These are phyloP conservation scores for Macropus fuliginosus DNA, from an alignment of 2,797 vertebrate genomes.

Conservation along the genomic window DNA sequence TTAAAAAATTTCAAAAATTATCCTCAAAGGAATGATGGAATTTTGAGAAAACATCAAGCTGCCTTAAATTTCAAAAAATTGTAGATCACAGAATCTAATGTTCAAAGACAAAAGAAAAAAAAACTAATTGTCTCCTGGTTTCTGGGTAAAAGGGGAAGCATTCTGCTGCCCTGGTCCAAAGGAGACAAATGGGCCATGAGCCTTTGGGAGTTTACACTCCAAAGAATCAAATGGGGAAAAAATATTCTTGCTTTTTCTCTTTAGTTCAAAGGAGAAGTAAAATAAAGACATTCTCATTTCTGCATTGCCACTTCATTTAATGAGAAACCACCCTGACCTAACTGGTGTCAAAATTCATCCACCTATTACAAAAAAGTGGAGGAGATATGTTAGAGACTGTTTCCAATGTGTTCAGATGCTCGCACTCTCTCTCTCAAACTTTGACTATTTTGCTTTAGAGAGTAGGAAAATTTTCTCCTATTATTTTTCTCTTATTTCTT, in stretches of 20 bases:
- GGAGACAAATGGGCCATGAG: background rate
- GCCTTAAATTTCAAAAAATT: background rate
- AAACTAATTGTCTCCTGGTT: background rate
- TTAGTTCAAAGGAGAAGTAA: background rate
- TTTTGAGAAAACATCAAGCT: too few species aligned
- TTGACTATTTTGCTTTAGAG: background rate
- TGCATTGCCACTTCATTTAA: background rate
- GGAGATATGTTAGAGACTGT: background rate
- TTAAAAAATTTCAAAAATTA: background rate
- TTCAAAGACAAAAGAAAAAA: background rate
- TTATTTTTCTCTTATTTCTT: background rate
- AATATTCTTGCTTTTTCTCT: background rate
- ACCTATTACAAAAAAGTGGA: background rate
- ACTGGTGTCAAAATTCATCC: background rate
- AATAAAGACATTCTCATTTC: background rate
- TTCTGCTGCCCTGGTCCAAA: background rate
- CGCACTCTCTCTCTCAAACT: background rate
- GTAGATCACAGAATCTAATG: too few species aligned
- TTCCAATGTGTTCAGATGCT: background rate
- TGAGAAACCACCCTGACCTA: background rate
- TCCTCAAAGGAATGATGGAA: background rate
- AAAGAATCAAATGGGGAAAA: background rate
- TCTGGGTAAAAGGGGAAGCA: background rate
- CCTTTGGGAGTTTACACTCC: background rate
- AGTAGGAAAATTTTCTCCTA: background rate